These are phyloP conservation scores for Crepidodera aurea DNA, from an alignment of 2,888 invertebrate genomes.

Conservation along the genomic window DNA sequence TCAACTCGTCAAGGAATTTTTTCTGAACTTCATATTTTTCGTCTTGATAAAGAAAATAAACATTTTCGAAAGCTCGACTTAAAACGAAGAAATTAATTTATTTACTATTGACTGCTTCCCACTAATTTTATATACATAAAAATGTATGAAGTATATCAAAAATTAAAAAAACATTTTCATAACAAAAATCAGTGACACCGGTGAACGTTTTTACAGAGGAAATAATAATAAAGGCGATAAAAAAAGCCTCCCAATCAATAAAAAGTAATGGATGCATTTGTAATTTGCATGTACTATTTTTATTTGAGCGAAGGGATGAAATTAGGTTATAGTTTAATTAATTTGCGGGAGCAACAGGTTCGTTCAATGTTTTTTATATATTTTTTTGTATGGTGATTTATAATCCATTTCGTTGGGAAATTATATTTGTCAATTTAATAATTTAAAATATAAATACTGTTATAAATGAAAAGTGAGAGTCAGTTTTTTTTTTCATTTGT, in stretches of 20 bases:
- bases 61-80: no score
- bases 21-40: no score
- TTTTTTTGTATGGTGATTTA: conserved; percentile 18
- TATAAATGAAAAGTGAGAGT: conserved; percentile 26
- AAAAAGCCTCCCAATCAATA: no score
- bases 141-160: no score
- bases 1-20: no score
- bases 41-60: no score
- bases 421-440: conserved; percentile 49
- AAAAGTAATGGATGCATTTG: conserved; percentile 40
- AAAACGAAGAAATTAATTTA: no score
- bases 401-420: conserved; percentile 36
- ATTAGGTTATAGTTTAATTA: conserved; percentile 50
- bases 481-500: conserved; percentile 35
- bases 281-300: conserved; percentile 41
- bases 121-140: no score
- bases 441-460: conserved; percentile 42
- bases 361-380: conserved; percentile 40
- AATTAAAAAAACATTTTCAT: no score
- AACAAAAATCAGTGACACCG: no score
- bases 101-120: no score
- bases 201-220: neutral
- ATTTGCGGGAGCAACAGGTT: conserved; percentile 50
- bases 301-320: conserved; percentile 40
- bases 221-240: conserved; percentile 7